A percentile compares a stretch with the other conserved stretches of the same genome.
phyloP scores from a whole-genome alignment of 2,797 vertebrate species.

The Diglossa cyanea region DNA sequence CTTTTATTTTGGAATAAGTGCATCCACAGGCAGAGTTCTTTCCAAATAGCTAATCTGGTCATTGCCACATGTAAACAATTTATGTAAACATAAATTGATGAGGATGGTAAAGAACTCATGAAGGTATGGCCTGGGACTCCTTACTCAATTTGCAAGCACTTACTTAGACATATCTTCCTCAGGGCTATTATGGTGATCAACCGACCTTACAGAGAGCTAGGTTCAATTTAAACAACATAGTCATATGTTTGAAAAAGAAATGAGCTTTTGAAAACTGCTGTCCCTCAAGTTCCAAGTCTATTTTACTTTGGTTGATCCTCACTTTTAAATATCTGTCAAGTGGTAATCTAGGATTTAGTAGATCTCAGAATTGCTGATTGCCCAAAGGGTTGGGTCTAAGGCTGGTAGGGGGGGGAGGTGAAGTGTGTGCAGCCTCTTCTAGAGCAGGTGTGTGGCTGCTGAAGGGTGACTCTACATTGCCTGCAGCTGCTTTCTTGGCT shows the following conservation, averaged over 20 bases:
- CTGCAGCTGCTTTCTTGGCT: background rate
- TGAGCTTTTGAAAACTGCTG: background rate
- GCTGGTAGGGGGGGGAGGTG: background rate
- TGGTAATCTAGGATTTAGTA: background rate
- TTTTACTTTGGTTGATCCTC: background rate
- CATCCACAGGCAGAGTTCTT: conserved; percentile 19
- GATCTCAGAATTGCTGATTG: background rate
- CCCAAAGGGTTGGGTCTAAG: background rate
- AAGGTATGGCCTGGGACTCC: background rate
- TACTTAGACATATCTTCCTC: background rate
- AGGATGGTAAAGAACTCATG: background rate
- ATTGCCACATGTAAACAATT: conserved; percentile 29
- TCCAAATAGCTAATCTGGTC: conserved; percentile 34
- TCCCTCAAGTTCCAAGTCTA: background rate
- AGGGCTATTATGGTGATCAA: conserved; percentile 8
- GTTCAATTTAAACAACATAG: background rate
- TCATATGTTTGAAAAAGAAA: conserved; percentile 7
- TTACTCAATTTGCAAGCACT: conserved; percentile 34
- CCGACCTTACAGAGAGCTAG: background rate
- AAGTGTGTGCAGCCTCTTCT: background rate
- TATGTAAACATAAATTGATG: conserved; percentile 5
- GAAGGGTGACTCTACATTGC: background rate
- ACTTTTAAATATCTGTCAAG: background rate
- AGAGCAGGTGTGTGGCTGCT: background rate
- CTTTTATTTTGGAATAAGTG: conserved; percentile 41